These are phyloP conservation scores for Scaptomyza caliginosa DNA, from an alignment of 2,888 invertebrate species.

Conservation along the genomic window DNA sequence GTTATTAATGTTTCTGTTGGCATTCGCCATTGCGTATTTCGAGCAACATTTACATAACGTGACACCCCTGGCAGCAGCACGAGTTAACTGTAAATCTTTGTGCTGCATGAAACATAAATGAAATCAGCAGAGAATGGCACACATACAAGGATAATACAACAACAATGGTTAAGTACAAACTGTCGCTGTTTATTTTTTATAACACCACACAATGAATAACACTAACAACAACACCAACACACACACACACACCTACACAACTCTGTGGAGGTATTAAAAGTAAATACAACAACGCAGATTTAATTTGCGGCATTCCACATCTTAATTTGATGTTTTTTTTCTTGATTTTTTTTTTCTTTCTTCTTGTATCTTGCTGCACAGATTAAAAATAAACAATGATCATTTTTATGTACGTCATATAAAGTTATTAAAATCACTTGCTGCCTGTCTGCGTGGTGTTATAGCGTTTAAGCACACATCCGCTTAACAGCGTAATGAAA, in stretches of 20 bases:
- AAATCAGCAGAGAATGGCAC: conserved; percentile 26
- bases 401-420: conserved; percentile 51
- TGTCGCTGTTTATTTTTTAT: conserved; percentile 33
- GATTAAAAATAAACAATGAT: conserved; percentile 62
- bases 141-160: conserved; percentile 25
- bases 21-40: conserved; percentile 5
- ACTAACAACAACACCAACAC: not conserved
- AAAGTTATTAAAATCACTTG: conserved; percentile 59
- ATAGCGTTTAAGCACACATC: conserved; percentile 39
- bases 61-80: not conserved
- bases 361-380: not conserved
- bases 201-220: not conserved
- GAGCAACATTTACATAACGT: conserved; percentile 28
- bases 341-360: too few relatives aligned
- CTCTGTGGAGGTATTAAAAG: conserved; percentile 36
- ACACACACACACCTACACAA: not conserved
- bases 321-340: conserved; percentile 31
- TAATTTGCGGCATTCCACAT: conserved; percentile 61
- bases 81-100: conserved; percentile 32
- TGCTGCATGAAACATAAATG: conserved; percentile 25
- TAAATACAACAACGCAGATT: conserved; percentile 48
- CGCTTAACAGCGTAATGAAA: conserved; percentile 57
- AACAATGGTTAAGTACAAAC: conserved; percentile 41
- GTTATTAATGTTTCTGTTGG: conserved; percentile 50
- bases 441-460: not conserved